Evolutionary conservation across 1,140 invertebrate species (phyloP).

Genomic region (Yoshiicerus persimilis): DNA sequence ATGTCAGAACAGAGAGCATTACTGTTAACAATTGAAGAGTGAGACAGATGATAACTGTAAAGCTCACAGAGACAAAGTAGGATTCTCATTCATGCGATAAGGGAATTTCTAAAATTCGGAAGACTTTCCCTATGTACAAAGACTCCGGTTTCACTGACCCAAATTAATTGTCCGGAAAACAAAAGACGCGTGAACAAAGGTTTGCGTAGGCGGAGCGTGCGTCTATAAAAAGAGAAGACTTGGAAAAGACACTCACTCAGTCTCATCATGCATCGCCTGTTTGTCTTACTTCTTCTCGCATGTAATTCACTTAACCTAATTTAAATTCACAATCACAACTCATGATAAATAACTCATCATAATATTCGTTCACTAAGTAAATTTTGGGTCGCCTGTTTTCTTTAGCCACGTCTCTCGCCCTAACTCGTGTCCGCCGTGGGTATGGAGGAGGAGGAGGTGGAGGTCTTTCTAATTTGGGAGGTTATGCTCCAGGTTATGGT

Average conservation of each 20-base stretch:
- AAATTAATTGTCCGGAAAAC: not conserved
- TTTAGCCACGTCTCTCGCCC: not conserved
- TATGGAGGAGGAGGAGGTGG: conserved; percentile 36
- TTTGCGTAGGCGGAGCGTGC: not conserved
- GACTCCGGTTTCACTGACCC: conserved; percentile 20
- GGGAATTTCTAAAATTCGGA: conserved; percentile 23
- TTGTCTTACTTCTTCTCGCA: conserved; percentile 13
- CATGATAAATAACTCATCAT: not conserved
- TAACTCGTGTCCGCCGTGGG: conserved; percentile 30
- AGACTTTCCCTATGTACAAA: conserved; percentile 9
- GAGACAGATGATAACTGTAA: not conserved
- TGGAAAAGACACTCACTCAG: conserved; percentile 7
- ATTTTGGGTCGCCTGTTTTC: not conserved
- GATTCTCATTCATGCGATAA: conserved; percentile 1
- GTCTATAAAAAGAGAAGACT: conserved; percentile 24
- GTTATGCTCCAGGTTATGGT: conserved; percentile 41
- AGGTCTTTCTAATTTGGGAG: conserved; percentile 18
- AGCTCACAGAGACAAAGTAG: not conserved
- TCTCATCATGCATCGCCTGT: conserved; percentile 4
- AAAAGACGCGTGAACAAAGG: not conserved
- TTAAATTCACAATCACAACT: not conserved
- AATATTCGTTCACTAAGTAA: not conserved
- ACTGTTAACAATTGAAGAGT: not conserved
- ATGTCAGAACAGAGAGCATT: not conserved
- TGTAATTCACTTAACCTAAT: not conserved